Conservation (phyloP, 2,888 invertebrate genomes). For the Noctua janthina region DNA sequence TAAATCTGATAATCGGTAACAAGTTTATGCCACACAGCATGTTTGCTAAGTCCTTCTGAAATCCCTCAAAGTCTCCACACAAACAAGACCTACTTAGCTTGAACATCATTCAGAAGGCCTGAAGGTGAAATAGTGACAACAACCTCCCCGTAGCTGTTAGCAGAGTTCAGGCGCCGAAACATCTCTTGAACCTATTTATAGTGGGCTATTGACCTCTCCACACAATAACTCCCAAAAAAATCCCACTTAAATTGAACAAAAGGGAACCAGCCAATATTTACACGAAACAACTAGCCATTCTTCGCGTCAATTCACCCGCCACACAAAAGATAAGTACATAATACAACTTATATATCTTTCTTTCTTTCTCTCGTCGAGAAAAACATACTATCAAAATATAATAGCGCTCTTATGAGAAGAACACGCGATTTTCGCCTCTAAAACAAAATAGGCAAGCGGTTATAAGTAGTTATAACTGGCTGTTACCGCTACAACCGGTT, state of each 20-base stretch:
- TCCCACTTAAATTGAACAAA: conserved; percentile 30
- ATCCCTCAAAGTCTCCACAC: neutral
- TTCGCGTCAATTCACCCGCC: conserved; percentile 24
- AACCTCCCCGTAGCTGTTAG: too few species aligned
- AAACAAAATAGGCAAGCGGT: conserved; percentile 57
- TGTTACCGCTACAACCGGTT: conserved; percentile 68
- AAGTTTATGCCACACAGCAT: neutral
- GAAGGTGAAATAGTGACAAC: neutral
- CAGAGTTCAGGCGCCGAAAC: too few species aligned
- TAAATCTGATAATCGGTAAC: neutral
- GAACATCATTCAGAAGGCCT: neutral
- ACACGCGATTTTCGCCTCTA: conserved; percentile 32
- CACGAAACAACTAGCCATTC: conserved; percentile 30
- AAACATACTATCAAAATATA: conserved; percentile 44
- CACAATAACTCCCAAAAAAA: conserved; percentile 14
- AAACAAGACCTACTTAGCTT: neutral
- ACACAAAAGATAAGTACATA: conserved; percentile 44
- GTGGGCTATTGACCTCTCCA: neutral
- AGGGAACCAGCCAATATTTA: conserved; percentile 34
- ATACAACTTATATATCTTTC: conserved; percentile 25
- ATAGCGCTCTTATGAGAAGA: conserved; percentile 39
- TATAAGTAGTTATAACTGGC: conserved; percentile 59
- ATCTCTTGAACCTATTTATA: neutral
- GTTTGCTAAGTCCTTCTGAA: too few species aligned
- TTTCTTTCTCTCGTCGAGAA: conserved; percentile 11